phyloP scores from a whole-genome alignment of 2,113 vertebrate species.

The Trochalopteron elliotii region DNA sequence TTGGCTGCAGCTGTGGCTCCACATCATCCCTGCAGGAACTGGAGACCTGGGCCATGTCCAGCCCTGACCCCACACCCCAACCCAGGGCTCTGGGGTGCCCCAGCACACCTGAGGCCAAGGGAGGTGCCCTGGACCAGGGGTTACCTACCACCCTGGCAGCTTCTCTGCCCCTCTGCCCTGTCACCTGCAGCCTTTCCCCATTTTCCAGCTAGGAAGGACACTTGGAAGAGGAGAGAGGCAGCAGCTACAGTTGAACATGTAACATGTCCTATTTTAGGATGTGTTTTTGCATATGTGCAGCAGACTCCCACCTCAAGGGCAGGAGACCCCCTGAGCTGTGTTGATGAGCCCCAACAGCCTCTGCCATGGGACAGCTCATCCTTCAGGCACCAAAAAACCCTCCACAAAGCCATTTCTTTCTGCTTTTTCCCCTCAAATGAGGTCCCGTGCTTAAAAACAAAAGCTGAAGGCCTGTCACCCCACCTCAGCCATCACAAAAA shows the following conservation, averaged over 20 bases:
- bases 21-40: background rate
- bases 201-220: background rate
- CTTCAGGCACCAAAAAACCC: background rate
- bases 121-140: background rate
- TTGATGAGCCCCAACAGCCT: accelerated
- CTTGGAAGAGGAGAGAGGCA: background rate
- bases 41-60: background rate
- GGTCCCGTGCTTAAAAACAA: background rate
- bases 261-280: background rate
- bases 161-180: background rate
- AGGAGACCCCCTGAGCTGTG: background rate
- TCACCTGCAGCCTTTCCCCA: background rate
- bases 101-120: background rate
- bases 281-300: background rate
- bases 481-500: background rate
- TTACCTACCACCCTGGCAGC: background rate
- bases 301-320: background rate
- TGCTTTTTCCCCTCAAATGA: background rate
- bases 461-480: background rate
- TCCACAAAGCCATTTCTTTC: background rate
- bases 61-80: background rate
- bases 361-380: background rate
- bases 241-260: accelerated
- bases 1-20: accelerated
- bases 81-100: background rate